Evolutionary conservation across 2,888 invertebrate genomes (phyloP).

Genomic region (Nebria salina): DNA sequence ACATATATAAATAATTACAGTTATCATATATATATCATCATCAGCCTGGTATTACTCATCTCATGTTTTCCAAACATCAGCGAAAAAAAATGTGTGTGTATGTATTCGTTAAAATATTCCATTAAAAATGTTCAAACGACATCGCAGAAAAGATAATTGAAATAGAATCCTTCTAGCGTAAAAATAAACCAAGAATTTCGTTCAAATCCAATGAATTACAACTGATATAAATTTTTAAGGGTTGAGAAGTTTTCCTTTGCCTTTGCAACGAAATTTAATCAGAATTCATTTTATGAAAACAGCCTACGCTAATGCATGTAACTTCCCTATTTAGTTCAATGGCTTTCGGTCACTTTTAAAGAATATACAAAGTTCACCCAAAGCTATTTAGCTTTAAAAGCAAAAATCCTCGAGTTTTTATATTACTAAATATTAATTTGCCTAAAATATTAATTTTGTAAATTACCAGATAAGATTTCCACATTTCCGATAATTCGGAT

Average conservation of each 20-base stretch:
- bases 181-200: constrained; percentile 11
- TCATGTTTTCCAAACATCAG: constrained; percentile 27
- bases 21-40: neutral
- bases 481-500: neutral
- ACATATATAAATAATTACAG: neutral
- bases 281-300: neutral
- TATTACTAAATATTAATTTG: neutral
- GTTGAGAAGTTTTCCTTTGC: neutral
- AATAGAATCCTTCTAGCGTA: constrained; percentile 5
- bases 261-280: neutral
- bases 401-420: neutral
- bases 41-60: neutral
- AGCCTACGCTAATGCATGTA: neutral
- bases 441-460: neutral
- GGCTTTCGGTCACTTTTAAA: neutral
- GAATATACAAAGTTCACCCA: neutral
- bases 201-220: constrained; percentile 7
- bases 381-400: neutral
- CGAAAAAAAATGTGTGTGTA: constrained; percentile 11
- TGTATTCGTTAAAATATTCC: constrained; percentile 15
- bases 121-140: constrained; percentile 18
- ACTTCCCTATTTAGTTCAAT: neutral
- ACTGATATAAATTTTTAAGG: constrained; percentile 1
- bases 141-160: constrained; percentile 13
- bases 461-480: neutral